A percentile compares a stretch with the other conserved stretches of the same genome.
phyloP scores from a whole-genome alignment of 2,888 invertebrate genomes.

The Hirudinaria manillensis region DNA sequence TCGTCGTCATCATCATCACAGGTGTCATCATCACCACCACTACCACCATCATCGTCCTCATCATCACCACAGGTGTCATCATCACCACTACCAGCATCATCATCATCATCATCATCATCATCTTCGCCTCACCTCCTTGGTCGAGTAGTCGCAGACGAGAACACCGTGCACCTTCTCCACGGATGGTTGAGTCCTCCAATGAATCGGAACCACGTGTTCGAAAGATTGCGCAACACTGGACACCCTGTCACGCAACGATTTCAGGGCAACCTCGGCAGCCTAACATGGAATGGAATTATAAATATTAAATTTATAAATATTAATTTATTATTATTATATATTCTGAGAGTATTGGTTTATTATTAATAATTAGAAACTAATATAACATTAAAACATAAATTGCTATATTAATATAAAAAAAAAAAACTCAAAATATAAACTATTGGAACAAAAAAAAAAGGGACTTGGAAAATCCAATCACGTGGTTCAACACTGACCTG shows the following conservation, averaged over 20 bases:
- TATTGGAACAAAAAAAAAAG: not conserved
- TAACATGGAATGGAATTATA: not conserved
- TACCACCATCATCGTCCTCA: not conserved
- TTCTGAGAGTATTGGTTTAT: no score
- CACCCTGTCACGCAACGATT: not conserved
- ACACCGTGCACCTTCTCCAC: not conserved
- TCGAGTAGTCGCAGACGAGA: conserved; percentile 1
- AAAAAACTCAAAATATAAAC: no score
- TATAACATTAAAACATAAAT: no score
- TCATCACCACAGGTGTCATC: not conserved
- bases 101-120: conserved; percentile 13
- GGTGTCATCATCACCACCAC: not conserved
- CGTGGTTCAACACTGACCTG: conserved; percentile 2
- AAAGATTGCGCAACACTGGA: not conserved
- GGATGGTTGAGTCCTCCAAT: conserved; percentile 1
- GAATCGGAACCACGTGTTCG: conserved; percentile 1
- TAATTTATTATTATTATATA: no score
- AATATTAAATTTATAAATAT: no score
- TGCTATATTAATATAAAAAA: no score
- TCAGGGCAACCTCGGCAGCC: not conserved
- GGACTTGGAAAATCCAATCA: not conserved
- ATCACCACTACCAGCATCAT: not conserved
- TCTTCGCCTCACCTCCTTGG: conserved; percentile 12
- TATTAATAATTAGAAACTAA: no score
- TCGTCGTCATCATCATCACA: not conserved